These are phyloP conservation scores for Microcebus ravelobensis DNA, from an alignment of 2,113 vertebrate genomes.

Conservation along the genomic window DNA sequence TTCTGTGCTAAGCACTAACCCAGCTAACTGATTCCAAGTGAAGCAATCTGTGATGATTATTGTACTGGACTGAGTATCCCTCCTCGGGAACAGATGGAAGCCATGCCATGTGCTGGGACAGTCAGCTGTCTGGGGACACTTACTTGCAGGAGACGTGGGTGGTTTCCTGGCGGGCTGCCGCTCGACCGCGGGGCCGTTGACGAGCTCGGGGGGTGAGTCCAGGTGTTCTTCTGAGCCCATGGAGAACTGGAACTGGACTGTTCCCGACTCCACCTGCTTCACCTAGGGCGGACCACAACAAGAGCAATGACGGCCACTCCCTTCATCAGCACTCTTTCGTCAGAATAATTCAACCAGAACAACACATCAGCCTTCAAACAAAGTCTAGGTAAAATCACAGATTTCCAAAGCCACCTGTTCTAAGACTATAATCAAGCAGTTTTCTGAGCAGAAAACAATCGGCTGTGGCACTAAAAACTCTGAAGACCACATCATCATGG, in stretches of 20 bases:
- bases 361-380: accelerated
- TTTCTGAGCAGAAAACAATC: neutral
- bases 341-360: accelerated
- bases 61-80: accelerated
- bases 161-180: slow-evolving; percentile 75
- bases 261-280: slow-evolving; percentile 86
- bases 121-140: slow-evolving; percentile 74
- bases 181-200: slow-evolving; percentile 68
- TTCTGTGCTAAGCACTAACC: neutral
- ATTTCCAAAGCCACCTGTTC: neutral
- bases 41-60: neutral
- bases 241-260: slow-evolving; percentile 87
- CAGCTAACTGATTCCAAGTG: accelerated
- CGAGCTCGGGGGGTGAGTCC: slow-evolving; percentile 58
- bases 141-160: slow-evolving; percentile 82
- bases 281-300: slow-evolving; percentile 66
- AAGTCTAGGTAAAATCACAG: neutral
- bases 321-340: accelerated
- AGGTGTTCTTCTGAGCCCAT: slow-evolving; percentile 79
- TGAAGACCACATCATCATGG: no score
- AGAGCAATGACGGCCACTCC: neutral
- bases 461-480: neutral
- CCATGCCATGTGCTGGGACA: slow-evolving; percentile 8
- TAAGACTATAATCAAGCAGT: neutral
- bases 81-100: slow-evolving; percentile 20